Evolutionary conservation across 2,113 vertebrate genomes (phyloP).

Genomic region (Suncus etruscus): DNA sequence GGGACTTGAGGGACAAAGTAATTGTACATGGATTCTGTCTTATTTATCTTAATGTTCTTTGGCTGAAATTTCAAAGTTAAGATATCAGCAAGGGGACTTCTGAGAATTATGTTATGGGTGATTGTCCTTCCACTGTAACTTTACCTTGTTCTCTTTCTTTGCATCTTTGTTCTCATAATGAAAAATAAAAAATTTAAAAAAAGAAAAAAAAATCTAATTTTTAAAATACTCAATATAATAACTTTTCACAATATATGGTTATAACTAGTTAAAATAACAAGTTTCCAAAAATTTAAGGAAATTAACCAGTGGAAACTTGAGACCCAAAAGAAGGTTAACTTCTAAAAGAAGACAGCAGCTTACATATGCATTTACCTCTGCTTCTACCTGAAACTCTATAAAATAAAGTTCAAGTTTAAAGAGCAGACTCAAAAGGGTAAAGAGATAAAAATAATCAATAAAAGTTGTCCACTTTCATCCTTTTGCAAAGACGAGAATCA

Average conservation of each 20-base stretch:
- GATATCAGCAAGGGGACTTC: too few species aligned
- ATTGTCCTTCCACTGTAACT: too few species aligned
- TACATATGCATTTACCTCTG: neutral
- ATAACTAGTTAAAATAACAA: neutral
- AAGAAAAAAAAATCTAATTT: neutral
- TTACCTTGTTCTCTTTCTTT: too few species aligned
- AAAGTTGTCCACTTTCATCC: neutral
- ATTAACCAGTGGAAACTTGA: neutral
- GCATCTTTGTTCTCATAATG: too few species aligned
- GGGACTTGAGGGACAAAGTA: too few species aligned
- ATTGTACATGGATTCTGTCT: too few species aligned
- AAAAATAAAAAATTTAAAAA: too few species aligned
- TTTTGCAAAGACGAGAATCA: slow-evolving; percentile 21
- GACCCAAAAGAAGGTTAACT: neutral
- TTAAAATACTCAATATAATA: neutral
- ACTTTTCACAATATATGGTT: neutral
- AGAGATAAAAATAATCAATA: slow-evolving; percentile 13
- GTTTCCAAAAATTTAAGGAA: neutral
- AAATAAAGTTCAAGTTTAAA: neutral
- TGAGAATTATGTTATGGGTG: too few species aligned
- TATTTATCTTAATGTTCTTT: too few species aligned
- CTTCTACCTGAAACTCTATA: neutral
- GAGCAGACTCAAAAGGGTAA: neutral
- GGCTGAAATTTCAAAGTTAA: too few species aligned
- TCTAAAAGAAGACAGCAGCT: neutral